Percentiles rank a stretch among this genome's conserved stretches.
These are phyloP conservation scores for Urocitellus parryii DNA, from an alignment of 2,113 vertebrate genomes.

Conservation along the genomic window DNA sequence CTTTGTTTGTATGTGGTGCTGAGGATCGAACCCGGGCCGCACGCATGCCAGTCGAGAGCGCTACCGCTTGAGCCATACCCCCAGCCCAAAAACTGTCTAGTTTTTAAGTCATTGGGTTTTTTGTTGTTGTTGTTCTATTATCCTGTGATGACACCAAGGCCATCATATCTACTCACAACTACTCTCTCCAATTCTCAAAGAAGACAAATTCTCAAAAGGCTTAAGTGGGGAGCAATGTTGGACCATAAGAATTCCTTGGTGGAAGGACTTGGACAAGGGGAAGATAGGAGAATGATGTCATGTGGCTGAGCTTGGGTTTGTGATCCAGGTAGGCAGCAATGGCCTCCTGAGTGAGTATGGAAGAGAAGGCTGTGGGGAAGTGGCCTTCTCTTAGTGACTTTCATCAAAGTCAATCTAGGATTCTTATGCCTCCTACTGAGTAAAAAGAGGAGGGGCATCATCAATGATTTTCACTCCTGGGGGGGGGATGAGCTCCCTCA, in stretches of 20 bases:
- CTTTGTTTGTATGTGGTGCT: too few species aligned
- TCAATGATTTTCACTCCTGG: background rate
- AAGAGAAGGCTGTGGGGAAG: background rate
- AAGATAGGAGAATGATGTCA: background rate
- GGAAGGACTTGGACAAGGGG: background rate
- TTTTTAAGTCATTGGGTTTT: background rate
- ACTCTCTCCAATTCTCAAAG: background rate
- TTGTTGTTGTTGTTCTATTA: background rate
- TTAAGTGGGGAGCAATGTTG: background rate
- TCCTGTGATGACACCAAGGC: background rate
- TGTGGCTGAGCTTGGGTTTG: too few species aligned
- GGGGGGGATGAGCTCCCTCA: background rate
- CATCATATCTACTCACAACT: background rate
- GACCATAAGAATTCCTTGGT: background rate
- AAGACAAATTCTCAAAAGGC: background rate
- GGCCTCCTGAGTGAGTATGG: background rate
- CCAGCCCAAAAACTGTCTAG: background rate
- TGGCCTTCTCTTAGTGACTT: background rate
- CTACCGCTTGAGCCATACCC: too few species aligned
- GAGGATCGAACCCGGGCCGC: too few species aligned
- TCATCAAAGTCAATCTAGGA: background rate
- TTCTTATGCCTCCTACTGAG: background rate
- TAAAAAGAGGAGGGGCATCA: background rate
- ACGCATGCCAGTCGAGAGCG: too few species aligned
- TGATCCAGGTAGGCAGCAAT: background rate